Evolutionary conservation across 1,140 invertebrate species (phyloP).

Genomic region (Drosophila nebulosa): DNA sequence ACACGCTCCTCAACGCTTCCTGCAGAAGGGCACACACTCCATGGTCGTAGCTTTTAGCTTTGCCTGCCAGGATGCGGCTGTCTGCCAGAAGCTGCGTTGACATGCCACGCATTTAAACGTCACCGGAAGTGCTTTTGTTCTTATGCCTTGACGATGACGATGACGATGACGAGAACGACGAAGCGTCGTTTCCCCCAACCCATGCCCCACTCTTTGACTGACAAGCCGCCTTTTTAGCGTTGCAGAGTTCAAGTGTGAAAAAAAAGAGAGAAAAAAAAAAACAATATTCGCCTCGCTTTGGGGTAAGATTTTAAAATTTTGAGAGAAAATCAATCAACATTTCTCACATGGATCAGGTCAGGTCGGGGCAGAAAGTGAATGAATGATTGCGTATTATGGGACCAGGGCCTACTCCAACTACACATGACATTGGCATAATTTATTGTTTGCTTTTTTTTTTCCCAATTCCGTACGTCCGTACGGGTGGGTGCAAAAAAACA

Average conservation of each 20-base stretch:
- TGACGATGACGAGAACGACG: neutral
- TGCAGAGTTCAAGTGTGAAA: slow-evolving; percentile 51
- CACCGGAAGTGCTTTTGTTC: slow-evolving; percentile 76
- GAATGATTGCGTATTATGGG: slow-evolving; percentile 63
- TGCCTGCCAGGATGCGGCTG: slow-evolving; percentile 66
- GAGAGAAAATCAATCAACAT: slow-evolving; percentile 57
- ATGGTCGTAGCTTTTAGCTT: neutral
- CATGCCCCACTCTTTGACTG: slow-evolving; percentile 29
- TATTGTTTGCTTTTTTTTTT: slow-evolving; percentile 41
- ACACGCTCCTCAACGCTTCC: slow-evolving; percentile 39
- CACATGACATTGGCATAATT: slow-evolving; percentile 72
- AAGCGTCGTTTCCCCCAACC: slow-evolving; percentile 18
- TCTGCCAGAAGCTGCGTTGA: slow-evolving; percentile 66
- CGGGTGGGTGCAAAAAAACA: slow-evolving; percentile 46
- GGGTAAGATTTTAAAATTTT: slow-evolving; percentile 11
- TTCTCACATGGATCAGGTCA: slow-evolving; percentile 46
- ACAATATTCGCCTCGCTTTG: slow-evolving; percentile 16
- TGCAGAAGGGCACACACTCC: slow-evolving; percentile 28
- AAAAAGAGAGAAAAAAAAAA: slow-evolving; percentile 6
- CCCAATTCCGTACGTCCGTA: slow-evolving; percentile 1
- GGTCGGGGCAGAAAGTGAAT: neutral
- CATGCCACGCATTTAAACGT: slow-evolving; percentile 77
- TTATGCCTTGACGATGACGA: slow-evolving; percentile 59
- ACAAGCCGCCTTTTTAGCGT: slow-evolving; percentile 18
- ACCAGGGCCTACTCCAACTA: slow-evolving; percentile 28